Conservation (phyloP, 1,140 invertebrate species). For the Drosophila oshimai region DNA sequence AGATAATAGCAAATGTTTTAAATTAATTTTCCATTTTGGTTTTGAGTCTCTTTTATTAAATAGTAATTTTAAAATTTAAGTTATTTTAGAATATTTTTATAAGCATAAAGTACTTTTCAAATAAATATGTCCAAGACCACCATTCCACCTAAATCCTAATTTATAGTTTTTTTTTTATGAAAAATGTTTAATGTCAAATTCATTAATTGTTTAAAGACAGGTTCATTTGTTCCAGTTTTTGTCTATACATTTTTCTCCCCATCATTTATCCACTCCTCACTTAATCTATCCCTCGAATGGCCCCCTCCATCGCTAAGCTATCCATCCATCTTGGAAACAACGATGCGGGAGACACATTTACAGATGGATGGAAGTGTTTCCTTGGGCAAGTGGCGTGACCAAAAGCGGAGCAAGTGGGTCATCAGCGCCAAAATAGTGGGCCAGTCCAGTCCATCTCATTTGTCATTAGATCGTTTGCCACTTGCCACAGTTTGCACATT, state of each 20-base stretch:
- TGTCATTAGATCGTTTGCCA: constrained; percentile 37
- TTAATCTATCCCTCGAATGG: not conserved
- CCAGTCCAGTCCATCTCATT: constrained; percentile 42
- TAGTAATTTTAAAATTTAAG: not conserved
- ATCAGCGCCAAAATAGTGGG: constrained; percentile 40
- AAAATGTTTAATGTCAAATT: too few relatives aligned
- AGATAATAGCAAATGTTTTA: too few relatives aligned
- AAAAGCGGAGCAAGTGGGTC: constrained; percentile 42
- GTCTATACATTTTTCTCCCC: not conserved
- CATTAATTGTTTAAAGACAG: too few relatives aligned
- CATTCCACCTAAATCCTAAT: too few relatives aligned
- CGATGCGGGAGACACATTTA: constrained; percentile 37
- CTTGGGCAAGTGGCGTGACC: constrained; percentile 47
- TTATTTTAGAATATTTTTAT: too few relatives aligned
- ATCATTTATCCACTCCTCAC: not conserved
- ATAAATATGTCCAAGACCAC: too few relatives aligned
- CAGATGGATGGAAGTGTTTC: constrained; percentile 41
- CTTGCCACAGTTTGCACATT: constrained; percentile 47
- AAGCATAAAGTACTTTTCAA: too few relatives aligned
- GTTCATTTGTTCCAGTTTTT: not conserved
- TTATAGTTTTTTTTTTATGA: too few relatives aligned
- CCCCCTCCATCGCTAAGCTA: constrained; percentile 4
- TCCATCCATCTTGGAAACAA: constrained; percentile 36
- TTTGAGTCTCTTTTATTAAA: not conserved
- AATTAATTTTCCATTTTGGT: too few relatives aligned